Percentiles rank a stretch among this genome's conserved stretches.
Conservation (phyloP, 2,113 vertebrate genomes). For the Rattus rattus region DNA sequence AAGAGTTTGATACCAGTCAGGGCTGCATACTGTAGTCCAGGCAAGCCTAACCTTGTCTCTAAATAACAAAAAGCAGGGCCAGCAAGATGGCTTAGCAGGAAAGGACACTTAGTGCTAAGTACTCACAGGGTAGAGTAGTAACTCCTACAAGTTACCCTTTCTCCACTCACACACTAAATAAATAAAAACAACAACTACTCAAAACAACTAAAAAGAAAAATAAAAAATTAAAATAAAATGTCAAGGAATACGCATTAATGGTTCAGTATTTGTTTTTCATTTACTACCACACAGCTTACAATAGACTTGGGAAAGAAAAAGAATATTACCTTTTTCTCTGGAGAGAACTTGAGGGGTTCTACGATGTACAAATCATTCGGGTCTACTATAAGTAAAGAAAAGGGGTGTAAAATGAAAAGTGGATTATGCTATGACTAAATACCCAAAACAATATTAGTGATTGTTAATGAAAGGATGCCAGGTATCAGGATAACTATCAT, state of each 20-base stretch:
- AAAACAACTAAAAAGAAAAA: not conserved
- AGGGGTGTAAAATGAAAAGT: slow-evolving; percentile 69
- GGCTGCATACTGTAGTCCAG: not conserved
- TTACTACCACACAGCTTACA: not conserved
- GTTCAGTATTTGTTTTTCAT: slow-evolving; percentile 21
- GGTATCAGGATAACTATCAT: not conserved
- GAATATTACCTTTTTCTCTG: slow-evolving; percentile 97
- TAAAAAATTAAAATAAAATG: not conserved
- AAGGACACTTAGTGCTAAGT: not conserved
- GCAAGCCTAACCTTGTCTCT: not conserved
- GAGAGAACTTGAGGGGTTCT: slow-evolving; percentile 98
- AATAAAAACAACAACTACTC: not conserved
- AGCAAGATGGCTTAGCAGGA: not conserved
- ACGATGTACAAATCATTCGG: slow-evolving; percentile 99
- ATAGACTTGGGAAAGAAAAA: slow-evolving; percentile 43
- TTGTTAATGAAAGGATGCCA: not conserved
- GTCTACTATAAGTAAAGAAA: slow-evolving; percentile 90
- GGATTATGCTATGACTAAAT: slow-evolving; percentile 1
- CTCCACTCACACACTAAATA: not conserved
- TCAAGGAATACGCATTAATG: not conserved
- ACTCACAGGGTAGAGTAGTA: not conserved
- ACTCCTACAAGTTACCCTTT: not conserved
- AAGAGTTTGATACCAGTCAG: not conserved
- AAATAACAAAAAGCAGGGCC: not conserved
- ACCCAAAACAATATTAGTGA: not conserved